Conservation (phyloP, 2,888 invertebrate species). For the Hirtodrosophila trivittata region DNA sequence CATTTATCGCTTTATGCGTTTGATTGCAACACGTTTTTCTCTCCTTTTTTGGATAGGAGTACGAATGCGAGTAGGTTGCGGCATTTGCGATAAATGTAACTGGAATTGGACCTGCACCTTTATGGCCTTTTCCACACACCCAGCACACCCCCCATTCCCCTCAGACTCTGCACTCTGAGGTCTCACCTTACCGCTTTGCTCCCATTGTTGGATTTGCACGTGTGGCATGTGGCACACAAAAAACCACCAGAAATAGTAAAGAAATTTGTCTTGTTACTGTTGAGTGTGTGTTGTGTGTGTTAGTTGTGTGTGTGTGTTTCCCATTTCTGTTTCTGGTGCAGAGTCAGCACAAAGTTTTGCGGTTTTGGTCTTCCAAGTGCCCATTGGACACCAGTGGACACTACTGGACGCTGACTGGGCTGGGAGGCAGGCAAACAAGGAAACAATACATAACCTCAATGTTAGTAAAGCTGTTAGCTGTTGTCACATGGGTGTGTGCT, state of each 20-base stretch:
- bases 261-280: slow-evolving; percentile 48
- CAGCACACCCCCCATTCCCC: slow-evolving; percentile 16
- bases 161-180: background rate
- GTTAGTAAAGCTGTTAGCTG: background rate
- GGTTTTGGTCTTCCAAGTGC: slow-evolving; percentile 5
- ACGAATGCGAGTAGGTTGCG: background rate
- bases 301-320: slow-evolving; percentile 5
- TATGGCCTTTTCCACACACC: slow-evolving; percentile 52
- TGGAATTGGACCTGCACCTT: slow-evolving; percentile 67
- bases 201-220: slow-evolving; percentile 56
- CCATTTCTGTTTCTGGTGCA: slow-evolving; percentile 26
- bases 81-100: slow-evolving; percentile 44
- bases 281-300: background rate
- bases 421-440: slow-evolving; percentile 24
- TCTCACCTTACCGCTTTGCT: background rate
- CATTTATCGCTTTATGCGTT: slow-evolving; percentile 49
- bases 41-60: slow-evolving; percentile 6
- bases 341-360: slow-evolving; percentile 45
- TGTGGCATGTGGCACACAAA: slow-evolving; percentile 44
- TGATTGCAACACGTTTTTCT: slow-evolving; percentile 50
- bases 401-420: no score
- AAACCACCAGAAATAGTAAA: slow-evolving; percentile 36
- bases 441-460: slow-evolving; percentile 35
- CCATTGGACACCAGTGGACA: slow-evolving; percentile 23
- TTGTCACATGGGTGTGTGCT: background rate